Base-by-base conservation (phyloP, 2,797 vertebrate species). In the Neopelma chrysocephalum region DNA sequence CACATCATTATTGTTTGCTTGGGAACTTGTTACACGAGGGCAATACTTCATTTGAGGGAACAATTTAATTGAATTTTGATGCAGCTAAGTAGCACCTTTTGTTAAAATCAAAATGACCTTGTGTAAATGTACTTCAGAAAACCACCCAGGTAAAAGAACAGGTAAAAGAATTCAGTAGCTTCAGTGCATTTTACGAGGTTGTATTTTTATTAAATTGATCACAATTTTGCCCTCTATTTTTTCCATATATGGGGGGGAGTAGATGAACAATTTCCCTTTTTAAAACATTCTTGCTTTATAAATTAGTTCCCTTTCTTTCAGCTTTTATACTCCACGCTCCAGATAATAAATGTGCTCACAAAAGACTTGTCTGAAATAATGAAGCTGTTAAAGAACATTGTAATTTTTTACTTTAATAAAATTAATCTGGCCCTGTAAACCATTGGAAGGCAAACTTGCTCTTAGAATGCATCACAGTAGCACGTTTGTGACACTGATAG, bases 371-470 rank as follows among this genome's bases (percentile, higher is more conserved):
- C 93, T 95, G 95, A 97, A 97, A 97, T 96, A 97, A 97, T 94
- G 85, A 97, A 96, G 93, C 78, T 91, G 82, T 95, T 98, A 96
- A 96, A 84, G 87, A 96, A 91, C 93, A 92, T 95, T 94, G 75
- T 90, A 93, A 93, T 96, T 94, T 97, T 96, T 96, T 96, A 95
- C 96, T 97, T 97, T 97, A 97, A 97, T 97, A 98, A 98, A 97
- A 97, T 97, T 96, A 97, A 97, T 97, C 90, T 94, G 72, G 60
- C 82, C 89, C 88, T 90, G 89, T 96, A 97, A 97, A 97, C 92
- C 73, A 94, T 94, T 92, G 89, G 91, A 96, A 97, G 95, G 86
- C 87, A 92, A 93, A 91, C 96, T 97, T 96, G 53, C 87, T 94
- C 90, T 96, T 86, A 91, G 90, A 96, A 96, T 89, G 77, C 94